Evolutionary conservation across 2,888 invertebrate genomes (phyloP).

Genomic region (Dryobotodes eremita): DNA sequence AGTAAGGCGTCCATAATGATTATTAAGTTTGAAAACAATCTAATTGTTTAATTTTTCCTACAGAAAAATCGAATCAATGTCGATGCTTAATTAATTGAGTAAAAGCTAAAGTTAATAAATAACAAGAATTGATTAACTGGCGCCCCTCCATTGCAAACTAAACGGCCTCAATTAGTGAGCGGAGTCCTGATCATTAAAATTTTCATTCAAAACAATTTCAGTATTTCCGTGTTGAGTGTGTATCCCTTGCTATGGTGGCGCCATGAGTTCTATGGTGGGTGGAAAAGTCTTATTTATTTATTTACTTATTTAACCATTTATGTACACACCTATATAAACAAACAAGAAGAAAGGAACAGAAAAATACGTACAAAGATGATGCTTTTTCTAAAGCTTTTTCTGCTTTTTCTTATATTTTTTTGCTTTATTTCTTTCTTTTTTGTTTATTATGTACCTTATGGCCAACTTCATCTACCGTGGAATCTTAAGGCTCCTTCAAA

Average conservation of each 20-base stretch:
- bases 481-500: too few species aligned
- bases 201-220: constrained; percentile 88
- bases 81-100: constrained; percentile 51
- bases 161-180: constrained; percentile 84
- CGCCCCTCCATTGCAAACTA: constrained; percentile 72
- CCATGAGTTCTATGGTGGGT: constrained; percentile 51
- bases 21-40: background rate
- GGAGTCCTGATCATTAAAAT: constrained; percentile 86
- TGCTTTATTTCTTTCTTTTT: too few species aligned
- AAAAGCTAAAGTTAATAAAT: constrained; percentile 73
- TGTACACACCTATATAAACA: too few species aligned
- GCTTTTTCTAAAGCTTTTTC: too few species aligned
- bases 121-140: constrained; percentile 81
- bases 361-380: too few species aligned
- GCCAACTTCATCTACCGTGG: background rate
- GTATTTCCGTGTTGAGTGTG: constrained; percentile 79
- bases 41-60: background rate
- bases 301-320: too few species aligned
- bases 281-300: background rate
- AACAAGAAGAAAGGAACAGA: too few species aligned
- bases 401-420: too few species aligned
- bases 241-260: constrained; percentile 68
- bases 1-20: too few species aligned
- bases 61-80: background rate
- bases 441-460: background rate